Conservation (phyloP, 1,140 invertebrate genomes). For the honey bee (Apis mellifera) region Amel_HAv3.1 CM009934.2:11544001-11544500, state of each 20-base stretch:
- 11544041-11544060: too few species aligned
- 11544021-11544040: neutral
- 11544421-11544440: too few species aligned
- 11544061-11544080: neutral
- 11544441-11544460: neutral
- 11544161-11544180: slow-evolving; percentile 63
- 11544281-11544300: slow-evolving; percentile 45
- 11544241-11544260: slow-evolving; percentile 63
- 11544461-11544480: neutral
- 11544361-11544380: slow-evolving; percentile 19
- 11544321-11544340: slow-evolving; percentile 36
- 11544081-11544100: slow-evolving; percentile 3
- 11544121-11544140: neutral
- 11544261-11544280: slow-evolving; percentile 57
- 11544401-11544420: neutral
- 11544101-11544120: neutral
- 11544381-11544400: slow-evolving; percentile 6
- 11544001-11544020: neutral
- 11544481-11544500: neutral
- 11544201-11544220: slow-evolving; percentile 61
- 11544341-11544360: neutral
- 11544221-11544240: slow-evolving; percentile 65
- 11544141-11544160: slow-evolving; percentile 44
- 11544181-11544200: slow-evolving; percentile 64
- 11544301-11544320: slow-evolving; percentile 35